Conservation (phyloP, 2,113 vertebrate genomes). For the Atherinomorus stipes region DNA sequence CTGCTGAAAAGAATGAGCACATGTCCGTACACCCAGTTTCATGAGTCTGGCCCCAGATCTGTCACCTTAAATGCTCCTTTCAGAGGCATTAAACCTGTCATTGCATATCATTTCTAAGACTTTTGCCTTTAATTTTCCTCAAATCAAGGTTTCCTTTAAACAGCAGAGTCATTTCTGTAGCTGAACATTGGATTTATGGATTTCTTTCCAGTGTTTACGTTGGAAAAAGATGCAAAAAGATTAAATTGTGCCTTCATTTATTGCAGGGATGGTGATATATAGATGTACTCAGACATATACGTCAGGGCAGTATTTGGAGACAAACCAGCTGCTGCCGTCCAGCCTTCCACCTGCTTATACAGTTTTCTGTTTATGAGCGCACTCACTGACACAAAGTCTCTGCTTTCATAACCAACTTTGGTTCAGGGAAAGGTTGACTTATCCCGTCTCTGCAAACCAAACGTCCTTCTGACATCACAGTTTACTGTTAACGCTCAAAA, state of each 20-base stretch:
- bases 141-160: no score
- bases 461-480: neutral
- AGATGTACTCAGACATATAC: slow-evolving; percentile 18
- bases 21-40: no score
- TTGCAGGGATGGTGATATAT: neutral
- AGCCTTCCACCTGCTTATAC: slow-evolving; percentile 3
- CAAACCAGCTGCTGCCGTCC: slow-evolving; percentile 57
- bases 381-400: neutral
- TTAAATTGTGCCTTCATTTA: neutral
- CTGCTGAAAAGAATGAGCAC: no score
- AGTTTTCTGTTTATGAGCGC: neutral
- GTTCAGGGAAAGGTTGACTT: no score
- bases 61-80: no score
- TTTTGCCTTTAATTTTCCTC: no score
- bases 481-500: slow-evolving; percentile 2
- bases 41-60: no score
- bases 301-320: slow-evolving; percentile 25
- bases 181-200: neutral
- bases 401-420: no score
- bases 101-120: no score
- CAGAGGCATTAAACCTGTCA: no score
- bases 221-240: neutral
- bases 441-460: no score
- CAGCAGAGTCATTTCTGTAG: no score
- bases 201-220: slow-evolving; percentile 10